Base-by-base conservation (phyloP, 2,113 vertebrate species). In the Vulpes lagopus region DNA sequence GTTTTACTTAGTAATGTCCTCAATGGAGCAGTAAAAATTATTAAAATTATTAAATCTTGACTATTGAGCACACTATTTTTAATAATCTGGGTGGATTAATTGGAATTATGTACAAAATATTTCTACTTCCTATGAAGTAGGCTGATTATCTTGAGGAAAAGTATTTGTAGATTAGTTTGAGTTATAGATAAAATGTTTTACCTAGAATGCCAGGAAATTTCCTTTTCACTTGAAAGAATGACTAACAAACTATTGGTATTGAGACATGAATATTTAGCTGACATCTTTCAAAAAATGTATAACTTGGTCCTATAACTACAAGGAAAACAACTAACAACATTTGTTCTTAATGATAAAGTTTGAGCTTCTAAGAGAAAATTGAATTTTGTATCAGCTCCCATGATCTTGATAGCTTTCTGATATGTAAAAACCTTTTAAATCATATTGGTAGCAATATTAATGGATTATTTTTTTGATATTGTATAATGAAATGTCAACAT, bases 351-450 rank as follows among this genome's bases (percentile, higher is more conserved):
- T 91, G 30, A 81, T 85, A 89, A 94, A 62, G 7, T 64, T 88
- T 96, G 73, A 92, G n/a, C 43, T 76, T 86, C 57, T 51, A 84
- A 93, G 73, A 59, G 53, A 89, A 82, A 95, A 92, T 83, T 97
- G 38, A 91, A 79, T 95, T 87, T 95, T 80, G 1, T 59, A 38
- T 94, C 53, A 93, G 53, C 19, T 8, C 65, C 25, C 23, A n/a
- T 57, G 62, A 86, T 3, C 15, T 78, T 93, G 38, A 73, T 51
- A 85, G 25, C 32, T 80, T 90, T 94, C 73, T 25, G 74, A 53
- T 25, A 65, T 12, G 5, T 82, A 35, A 81, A 82, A 23, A 51
- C 9, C 69, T 95, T 85, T 88, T 53, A 96, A 32, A 69, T 78
- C 49, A 83, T 10, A 94, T 59, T 87, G 12, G 1, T 74, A 7